Percentiles rank a stretch among this genome's conserved stretches.
phyloP scores from a whole-genome alignment of 2,797 vertebrate genomes.

The Alosa sapidissima region DNA sequence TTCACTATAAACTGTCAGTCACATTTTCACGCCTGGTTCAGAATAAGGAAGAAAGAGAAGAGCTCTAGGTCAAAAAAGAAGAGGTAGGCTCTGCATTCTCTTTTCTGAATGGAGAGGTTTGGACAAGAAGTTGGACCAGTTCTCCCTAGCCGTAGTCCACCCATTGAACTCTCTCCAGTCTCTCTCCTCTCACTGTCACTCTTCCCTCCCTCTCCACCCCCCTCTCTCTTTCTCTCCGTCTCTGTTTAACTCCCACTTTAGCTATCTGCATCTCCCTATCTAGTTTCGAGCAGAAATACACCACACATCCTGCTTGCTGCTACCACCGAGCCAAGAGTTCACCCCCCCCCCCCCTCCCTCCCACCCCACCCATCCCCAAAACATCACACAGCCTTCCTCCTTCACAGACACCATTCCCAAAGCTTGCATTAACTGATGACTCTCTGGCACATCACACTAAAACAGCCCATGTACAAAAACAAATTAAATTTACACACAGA shows the following conservation, averaged over 20 bases:
- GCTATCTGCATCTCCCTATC: conserved; percentile 53
- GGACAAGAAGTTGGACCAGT: conserved; percentile 57
- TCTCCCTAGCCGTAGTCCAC: conserved; percentile 69
- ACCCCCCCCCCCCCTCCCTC: conserved; percentile 72
- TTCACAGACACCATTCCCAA: conserved; percentile 65
- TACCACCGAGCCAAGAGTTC: conserved; percentile 71
- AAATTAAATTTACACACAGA: conserved; percentile 52
- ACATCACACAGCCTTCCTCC: conserved; percentile 21
- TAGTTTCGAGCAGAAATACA: conserved; percentile 74
- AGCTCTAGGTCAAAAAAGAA: conserved; percentile 55
- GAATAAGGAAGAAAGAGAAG: conserved; percentile 49
- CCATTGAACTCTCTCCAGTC: conserved; percentile 65
- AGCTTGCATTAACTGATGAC: conserved; percentile 58
- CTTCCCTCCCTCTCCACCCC: neutral
- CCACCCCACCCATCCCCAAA: conserved; percentile 36
- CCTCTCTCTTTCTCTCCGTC: conserved; percentile 43
- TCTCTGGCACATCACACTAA: conserved; percentile 37
- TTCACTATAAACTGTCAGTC: conserved; percentile 53
- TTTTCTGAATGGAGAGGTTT: conserved; percentile 73
- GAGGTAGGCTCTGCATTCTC: conserved; percentile 42
- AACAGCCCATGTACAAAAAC: conserved; percentile 56
- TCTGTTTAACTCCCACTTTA: conserved; percentile 32
- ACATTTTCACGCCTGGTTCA: conserved; percentile 59
- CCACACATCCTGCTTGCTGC: conserved; percentile 72
- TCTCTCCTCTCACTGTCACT: neutral